Percentiles rank a stretch among this genome's conserved stretches.
Conservation (phyloP, 2,797 vertebrate genomes). For the Oceanodroma leucorhoa region DNA sequence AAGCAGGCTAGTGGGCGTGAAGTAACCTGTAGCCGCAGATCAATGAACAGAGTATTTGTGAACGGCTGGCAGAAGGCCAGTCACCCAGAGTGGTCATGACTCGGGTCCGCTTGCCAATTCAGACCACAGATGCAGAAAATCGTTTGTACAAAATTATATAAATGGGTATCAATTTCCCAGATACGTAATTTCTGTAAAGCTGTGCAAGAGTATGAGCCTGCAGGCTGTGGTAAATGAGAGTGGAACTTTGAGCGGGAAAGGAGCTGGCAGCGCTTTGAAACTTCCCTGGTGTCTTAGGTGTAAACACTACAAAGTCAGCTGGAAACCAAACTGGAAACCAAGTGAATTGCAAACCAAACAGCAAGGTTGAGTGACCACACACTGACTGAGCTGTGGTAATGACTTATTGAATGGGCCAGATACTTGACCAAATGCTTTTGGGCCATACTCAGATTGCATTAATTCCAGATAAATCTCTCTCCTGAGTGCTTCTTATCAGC, state of each 20-base stretch:
- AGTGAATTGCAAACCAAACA: neutral
- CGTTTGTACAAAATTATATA: neutral
- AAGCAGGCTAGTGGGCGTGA: neutral
- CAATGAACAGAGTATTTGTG: neutral
- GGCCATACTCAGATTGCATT: neutral
- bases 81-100: too few species aligned
- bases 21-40: neutral
- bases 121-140: neutral
- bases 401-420: neutral
- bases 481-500: neutral
- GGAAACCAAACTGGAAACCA: neutral
- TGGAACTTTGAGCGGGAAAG: accelerated
- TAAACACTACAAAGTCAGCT: neutral
- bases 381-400: neutral
- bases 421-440: neutral
- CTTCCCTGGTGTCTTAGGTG: neutral
- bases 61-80: neutral
- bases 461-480: neutral
- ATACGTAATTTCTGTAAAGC: neutral
- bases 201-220: neutral
- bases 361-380: neutral
- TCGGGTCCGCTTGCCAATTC: neutral
- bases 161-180: neutral
- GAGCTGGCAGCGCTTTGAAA: neutral
- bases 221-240: neutral